Base-by-base conservation (phyloP, 2,888 invertebrate genomes). In the Drosophila lacicola region DNA sequence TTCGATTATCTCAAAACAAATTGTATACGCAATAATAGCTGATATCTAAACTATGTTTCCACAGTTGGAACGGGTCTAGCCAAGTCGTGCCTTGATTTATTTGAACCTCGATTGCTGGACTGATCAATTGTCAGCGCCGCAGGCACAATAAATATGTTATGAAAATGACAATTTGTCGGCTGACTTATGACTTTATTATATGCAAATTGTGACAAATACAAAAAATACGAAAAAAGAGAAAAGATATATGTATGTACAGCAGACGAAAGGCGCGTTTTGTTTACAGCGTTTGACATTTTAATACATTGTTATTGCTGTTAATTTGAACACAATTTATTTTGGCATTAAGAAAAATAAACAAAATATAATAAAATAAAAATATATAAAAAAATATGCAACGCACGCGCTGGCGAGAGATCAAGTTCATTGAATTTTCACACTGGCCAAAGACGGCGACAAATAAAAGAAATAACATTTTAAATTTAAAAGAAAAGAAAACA, bases 381-480 rank as follows among this genome's bases (percentile, higher is more conserved):
- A 34, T n/a, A n/a, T 17, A n/a, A 10, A 42, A 37, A 47, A 37
- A 58, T 55, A 71, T 84, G 73, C 84, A 78, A 49, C 57, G 56
- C 80, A 85, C 78, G 75, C 80, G 70, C 62, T 57, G 49, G 46
- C 54, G 78, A 84, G 49, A 89, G 88, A 89, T 90, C 90, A 90
- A 90, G 90, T 90, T 90, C 90, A 90, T 83, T 90, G 90, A 90
- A 89, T 88, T 88, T 79, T 81, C 71, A 71, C 78, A 76, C 60
- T 55, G 55, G 49, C 51, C 46, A 54, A 46, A 53, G 42, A 29
- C 63, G 62, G 62, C 37, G 58, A 70, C 84, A 74, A 55, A 55
- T 45, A 21, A 25, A 46, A 14, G 6, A 54, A 54, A 34, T 44
- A 33, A 14, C 34, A 54, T 8, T 29, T 44, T 34, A 55, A 55